These are phyloP conservation scores for Heliconius congener DNA, from an alignment of 1,140 invertebrate species.

Conservation along the genomic window DNA sequence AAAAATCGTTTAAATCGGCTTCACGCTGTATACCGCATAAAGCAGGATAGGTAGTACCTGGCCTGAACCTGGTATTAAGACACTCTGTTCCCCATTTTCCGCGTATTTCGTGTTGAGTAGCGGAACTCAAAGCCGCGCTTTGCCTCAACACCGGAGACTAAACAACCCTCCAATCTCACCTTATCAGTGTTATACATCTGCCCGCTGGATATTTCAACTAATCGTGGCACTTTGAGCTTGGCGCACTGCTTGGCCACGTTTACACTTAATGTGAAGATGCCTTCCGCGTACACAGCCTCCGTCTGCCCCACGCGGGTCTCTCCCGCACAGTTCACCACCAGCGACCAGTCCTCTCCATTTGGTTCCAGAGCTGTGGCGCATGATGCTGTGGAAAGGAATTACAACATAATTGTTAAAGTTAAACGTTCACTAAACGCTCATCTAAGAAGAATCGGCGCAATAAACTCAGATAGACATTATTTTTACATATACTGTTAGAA, in stretches of 20 bases:
- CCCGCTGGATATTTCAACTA: slow-evolving; percentile 93
- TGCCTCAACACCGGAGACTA: not conserved
- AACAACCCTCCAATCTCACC: slow-evolving; percentile 69
- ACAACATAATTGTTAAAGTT: not conserved
- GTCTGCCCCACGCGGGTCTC: slow-evolving; percentile 94
- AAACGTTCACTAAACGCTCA: no score
- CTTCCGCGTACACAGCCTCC: slow-evolving; percentile 94
- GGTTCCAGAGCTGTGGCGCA: slow-evolving; percentile 88
- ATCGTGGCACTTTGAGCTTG: slow-evolving; percentile 85
- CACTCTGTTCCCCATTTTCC: no score
- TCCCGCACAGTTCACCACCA: slow-evolving; percentile 93
- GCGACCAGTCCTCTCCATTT: slow-evolving; percentile 85
- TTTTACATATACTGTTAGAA: no score
- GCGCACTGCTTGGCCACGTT: slow-evolving; percentile 92
- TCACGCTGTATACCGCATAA: no score
- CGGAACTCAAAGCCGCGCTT: no score
- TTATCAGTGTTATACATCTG: slow-evolving; percentile 91
- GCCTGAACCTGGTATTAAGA: no score
- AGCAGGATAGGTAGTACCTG: no score
- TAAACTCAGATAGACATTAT: no score
- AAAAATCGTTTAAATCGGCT: no score
- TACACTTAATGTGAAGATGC: slow-evolving; percentile 90
- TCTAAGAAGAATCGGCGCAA: no score
- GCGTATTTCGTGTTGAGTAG: no score
- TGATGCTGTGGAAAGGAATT: slow-evolving; percentile 82